Evolutionary conservation across 2,888 invertebrate genomes (phyloP).

Genomic region (Ctenicera cuprea): DNA sequence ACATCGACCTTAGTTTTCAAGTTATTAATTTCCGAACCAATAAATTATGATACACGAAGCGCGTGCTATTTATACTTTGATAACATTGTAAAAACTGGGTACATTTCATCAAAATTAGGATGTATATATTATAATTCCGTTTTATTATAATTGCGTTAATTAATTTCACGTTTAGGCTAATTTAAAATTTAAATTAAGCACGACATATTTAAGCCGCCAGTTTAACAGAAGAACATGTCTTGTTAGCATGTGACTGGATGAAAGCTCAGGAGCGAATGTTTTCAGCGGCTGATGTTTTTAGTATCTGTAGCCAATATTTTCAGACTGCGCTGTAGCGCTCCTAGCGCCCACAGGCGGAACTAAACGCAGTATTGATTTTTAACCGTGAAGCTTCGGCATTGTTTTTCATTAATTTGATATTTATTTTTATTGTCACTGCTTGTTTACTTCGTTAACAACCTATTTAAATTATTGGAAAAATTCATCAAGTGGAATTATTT

Average conservation of each 20-base stretch:
- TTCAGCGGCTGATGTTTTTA: constrained; percentile 53
- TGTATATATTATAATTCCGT: constrained; percentile 1
- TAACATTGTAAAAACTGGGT: constrained; percentile 17
- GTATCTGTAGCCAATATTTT: constrained; percentile 44
- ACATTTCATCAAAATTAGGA: constrained; percentile 7
- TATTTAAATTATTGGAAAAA: not conserved
- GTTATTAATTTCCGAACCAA: constrained; percentile 34
- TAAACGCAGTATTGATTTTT: constrained; percentile 42
- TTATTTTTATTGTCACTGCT: constrained; percentile 28
- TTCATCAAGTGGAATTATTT: not conserved
- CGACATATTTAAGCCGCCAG: constrained; percentile 49
- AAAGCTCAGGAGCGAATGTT: constrained; percentile 58
- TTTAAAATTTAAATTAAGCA: constrained; percentile 46
- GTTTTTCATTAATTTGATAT: constrained; percentile 37
- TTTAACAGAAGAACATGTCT: constrained; percentile 47
- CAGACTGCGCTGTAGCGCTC: constrained; percentile 38
- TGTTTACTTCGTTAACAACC: constrained; percentile 11
- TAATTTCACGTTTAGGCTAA: constrained; percentile 36
- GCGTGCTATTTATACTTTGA: constrained; percentile 40
- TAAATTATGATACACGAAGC: constrained; percentile 30
- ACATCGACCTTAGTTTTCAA: constrained; percentile 17
- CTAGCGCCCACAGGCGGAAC: constrained; percentile 29
- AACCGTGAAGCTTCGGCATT: constrained; percentile 1
- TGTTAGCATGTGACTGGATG: constrained; percentile 55
- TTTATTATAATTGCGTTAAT: constrained; percentile 20